Percentiles rank a stretch among this genome's conserved stretches.
Evolutionary conservation across 2,797 vertebrate genomes (phyloP).

Genomic region (Limnodromus scolopaceus): DNA sequence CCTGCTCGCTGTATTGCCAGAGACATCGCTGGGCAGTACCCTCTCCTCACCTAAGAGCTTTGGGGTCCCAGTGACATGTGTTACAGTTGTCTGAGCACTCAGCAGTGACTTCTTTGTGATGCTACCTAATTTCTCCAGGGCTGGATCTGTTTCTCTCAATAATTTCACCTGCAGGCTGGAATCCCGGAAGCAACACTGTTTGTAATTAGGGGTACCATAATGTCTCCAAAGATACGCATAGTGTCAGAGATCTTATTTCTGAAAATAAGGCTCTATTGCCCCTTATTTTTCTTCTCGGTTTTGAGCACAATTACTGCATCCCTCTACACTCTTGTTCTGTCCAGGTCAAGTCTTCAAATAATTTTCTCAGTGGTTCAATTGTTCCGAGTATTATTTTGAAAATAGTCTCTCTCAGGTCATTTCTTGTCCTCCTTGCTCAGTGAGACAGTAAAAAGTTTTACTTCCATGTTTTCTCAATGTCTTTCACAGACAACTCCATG

Average conservation of each 20-base stretch:
- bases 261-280: not conserved
- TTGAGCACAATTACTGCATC: not conserved
- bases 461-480: not conserved
- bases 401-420: not conserved
- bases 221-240: not conserved
- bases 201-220: conserved; percentile 22
- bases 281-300: not conserved
- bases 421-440: not conserved
- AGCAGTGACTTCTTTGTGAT: not conserved
- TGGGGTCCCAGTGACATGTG: conserved; percentile 17
- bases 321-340: not conserved
- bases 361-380: not conserved
- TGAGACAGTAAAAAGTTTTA: not conserved
- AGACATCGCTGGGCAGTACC: not conserved
- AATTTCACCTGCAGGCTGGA: not conserved
- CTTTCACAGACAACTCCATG: not conserved
- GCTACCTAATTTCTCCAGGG: conserved; percentile 32
- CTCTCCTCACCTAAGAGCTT: not conserved
- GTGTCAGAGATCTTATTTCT: not conserved
- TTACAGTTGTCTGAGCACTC: not conserved
- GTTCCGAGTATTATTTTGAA: conserved; percentile 16
- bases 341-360: conserved; percentile 19
- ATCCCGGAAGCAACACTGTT: not conserved
- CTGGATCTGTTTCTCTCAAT: not conserved
- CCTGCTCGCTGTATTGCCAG: not conserved